Evolutionary conservation across 2,888 invertebrate species (phyloP), one percentile per base, ranked within the genome.

Genomic region (Alsophila aescularia): DNA sequence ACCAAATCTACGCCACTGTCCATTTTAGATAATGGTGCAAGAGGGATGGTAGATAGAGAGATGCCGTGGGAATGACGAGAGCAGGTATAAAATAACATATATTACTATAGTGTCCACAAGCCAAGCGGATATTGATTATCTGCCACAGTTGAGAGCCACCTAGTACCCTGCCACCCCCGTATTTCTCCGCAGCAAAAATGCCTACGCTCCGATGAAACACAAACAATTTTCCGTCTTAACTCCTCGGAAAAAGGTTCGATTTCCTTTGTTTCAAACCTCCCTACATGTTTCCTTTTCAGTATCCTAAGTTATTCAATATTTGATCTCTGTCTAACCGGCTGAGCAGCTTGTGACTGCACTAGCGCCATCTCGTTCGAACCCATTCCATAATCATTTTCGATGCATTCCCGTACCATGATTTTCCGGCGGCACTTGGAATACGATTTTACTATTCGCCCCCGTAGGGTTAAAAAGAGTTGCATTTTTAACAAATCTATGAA

Each of bases 101-200:
- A 92, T 87, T 88, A 88, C 85, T 89, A 89, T 89, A 90, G 87
- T 91, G 92, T 91, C 92, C 92, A 92, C 90, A 90, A 91, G 92
- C 91, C 92, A 90, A 91, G 92, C 92, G 92, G 92, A 92, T 92
- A 92, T 92, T 92, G 92, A 92, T 92, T 92, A 92, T 92, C 92
- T 92, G 91, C 91, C 91, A 91, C 90, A 91, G 91, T 90, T 88
- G 90, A 90, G 90, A 91, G 89, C 88, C 87, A 83, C 85, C 84
- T 78, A 82, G 76, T 76, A 82, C 87, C 85, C 62, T 81, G 56
- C 75, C 80, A 74, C 81, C 74, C 64, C 70, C 66, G 59, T 62
- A 60, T 4, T 32, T 36, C n/a, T 42, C 58, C 70, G 66, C 64
- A 58, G 61, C 67, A 62, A 72, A 70, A 69, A 77, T 82, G 75